Base-by-base conservation (phyloP, 2,797 vertebrate species). In the Calcarius lapponicus region DNA sequence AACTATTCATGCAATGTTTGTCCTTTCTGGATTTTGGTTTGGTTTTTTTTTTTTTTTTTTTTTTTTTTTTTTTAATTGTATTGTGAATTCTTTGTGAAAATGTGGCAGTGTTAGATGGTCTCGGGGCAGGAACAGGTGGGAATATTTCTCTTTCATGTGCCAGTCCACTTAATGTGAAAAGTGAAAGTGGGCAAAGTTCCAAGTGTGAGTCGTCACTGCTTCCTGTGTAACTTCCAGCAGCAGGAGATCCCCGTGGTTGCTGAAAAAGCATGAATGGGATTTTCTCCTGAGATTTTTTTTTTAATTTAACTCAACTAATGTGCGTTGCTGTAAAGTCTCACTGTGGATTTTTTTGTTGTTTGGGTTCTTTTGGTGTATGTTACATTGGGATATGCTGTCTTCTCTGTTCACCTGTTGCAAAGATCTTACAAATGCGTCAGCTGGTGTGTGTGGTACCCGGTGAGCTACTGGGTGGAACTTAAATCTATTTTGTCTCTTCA, bases 21-120 rank as follows among this genome's bases (percentile, higher is more conserved):
- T 50, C 6, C 12, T 65, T 65, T 50, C 19, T 83, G 15, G 9
- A 28, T 85, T 50, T 64, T 13, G 12, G 8, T 38, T 38, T 9
- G 1, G 1, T 0, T 5, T 10, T 58, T 9, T 25, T 4, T 1
- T 9, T 25, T 4, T 1, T 9, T 25, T 4, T 1, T n/a, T n/a
- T n/a, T 0, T 5, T 10, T 58, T 0, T 5, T 10, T 58, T 9
- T 25, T 4, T 1, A 13, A 11, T 43, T 43, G 8, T 14, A 1
- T 16, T 65, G 47, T 28, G 7, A 31, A 14, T 58, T 75, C 53
- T 3, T 43, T 65, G 8, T 66, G 43, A 36, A 57, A 71, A 48
- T 47, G 3, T 26, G 13, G 8, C 24, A 20, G 2, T 13, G 2
- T 32, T 21, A 34, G 24, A 14, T 78, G 4, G 10, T 17, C 32